Evolutionary conservation across 2,797 vertebrate species (phyloP).

Genomic region (Gadopsis bispinosus): DNA sequence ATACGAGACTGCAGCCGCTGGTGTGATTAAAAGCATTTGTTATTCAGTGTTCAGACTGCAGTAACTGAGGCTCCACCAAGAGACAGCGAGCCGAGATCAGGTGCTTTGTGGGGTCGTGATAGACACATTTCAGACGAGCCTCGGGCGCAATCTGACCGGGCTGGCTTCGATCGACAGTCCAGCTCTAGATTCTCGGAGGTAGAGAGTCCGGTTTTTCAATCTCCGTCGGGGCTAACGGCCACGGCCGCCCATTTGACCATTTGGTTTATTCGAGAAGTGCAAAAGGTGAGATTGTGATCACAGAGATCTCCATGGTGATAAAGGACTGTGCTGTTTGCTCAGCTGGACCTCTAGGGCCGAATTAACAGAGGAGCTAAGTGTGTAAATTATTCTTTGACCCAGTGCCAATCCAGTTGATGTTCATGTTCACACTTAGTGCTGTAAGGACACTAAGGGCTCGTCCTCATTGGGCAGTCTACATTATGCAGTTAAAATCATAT

Average conservation of each 20-base stretch:
- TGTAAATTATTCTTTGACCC: conserved; percentile 19
- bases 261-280: conserved; percentile 43
- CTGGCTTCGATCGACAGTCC: conserved; percentile 18
- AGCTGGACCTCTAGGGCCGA: conserved; percentile 27
- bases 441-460: not conserved
- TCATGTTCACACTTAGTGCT: not conserved
- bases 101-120: not conserved
- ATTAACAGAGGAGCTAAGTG: conserved; percentile 35
- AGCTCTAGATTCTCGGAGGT: conserved; percentile 2
- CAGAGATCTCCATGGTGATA: conserved; percentile 51
- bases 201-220: conserved; percentile 29
- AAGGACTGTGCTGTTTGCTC: conserved; percentile 38
- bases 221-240: conserved; percentile 30
- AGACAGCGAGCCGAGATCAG: not conserved
- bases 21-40: not conserved
- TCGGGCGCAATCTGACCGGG: conserved; percentile 23
- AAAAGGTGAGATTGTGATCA: conserved; percentile 40
- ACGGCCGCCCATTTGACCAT: conserved; percentile 15
- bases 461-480: not conserved
- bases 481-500: too few relatives aligned
- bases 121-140: conserved; percentile 48
- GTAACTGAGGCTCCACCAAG: not conserved
- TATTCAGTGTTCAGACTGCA: conserved; percentile 3
- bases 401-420: conserved; percentile 10
- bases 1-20: not conserved